Evolutionary conservation across 2,113 vertebrate species (phyloP).

Genomic region (Solea senegalensis): DNA sequence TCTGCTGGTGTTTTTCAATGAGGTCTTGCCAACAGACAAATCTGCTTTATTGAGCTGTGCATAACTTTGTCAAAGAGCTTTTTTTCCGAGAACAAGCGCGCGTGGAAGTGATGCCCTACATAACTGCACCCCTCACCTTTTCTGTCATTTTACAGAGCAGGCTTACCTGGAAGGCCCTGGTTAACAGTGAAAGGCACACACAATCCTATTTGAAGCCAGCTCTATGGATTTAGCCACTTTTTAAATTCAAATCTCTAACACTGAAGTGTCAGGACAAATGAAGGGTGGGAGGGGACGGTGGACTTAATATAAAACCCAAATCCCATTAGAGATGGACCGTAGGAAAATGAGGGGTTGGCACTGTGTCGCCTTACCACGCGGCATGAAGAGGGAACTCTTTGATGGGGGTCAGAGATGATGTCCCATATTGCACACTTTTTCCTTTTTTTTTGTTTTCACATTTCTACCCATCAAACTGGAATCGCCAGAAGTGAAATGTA

Average conservation of each 20-base stretch:
- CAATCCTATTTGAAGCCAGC: conserved; percentile 78
- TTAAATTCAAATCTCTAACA: conserved; percentile 81
- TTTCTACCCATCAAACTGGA: conserved; percentile 72
- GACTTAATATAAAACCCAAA: conserved; percentile 84
- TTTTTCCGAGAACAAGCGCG: conserved; percentile 36
- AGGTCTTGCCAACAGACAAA: conserved; percentile 12
- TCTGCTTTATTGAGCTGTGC: conserved; percentile 19
- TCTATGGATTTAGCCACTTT: conserved; percentile 79
- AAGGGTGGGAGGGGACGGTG: conserved; percentile 65
- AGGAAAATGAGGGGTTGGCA: conserved; percentile 79
- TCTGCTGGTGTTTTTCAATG: conserved; percentile 19
- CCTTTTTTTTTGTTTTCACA: conserved; percentile 68
- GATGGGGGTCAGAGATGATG: conserved; percentile 84
- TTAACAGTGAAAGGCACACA: conserved; percentile 66
- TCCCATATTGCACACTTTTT: conserved; percentile 71
- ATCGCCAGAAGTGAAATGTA: conserved; percentile 85
- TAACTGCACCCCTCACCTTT: conserved; percentile 69
- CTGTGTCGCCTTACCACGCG: conserved; percentile 68
- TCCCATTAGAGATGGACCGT: conserved; percentile 83
- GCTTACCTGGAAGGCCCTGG: conserved; percentile 64
- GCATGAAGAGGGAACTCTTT: conserved; percentile 77
- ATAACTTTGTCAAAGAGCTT: conserved; percentile 25
- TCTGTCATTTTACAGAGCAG: conserved; percentile 68
- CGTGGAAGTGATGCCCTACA: conserved; percentile 66
- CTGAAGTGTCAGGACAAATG: conserved; percentile 70